Conservation (phyloP, 53 echinoderm and acorn worm genomes). For the Hippasteria phrygiana region DNA sequence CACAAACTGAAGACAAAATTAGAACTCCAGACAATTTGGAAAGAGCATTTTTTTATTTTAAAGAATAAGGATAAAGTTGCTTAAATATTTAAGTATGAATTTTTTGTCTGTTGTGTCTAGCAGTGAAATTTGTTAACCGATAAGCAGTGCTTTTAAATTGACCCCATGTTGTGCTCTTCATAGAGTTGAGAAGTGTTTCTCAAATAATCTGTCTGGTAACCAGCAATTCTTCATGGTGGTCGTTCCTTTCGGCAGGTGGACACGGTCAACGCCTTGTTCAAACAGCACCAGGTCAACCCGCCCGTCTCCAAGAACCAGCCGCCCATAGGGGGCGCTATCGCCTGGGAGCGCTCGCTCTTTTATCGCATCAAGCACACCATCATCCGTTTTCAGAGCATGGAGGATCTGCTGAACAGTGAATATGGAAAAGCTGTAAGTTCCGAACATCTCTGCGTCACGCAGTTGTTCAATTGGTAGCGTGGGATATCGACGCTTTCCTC, state of each 20-base stretch:
- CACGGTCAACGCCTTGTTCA: conserved; percentile 94
- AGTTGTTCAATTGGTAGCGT: neutral
- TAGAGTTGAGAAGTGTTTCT: neutral
- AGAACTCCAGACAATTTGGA: too few relatives aligned
- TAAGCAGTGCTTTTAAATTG: too few relatives aligned
- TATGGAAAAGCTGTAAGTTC: conserved; percentile 96
- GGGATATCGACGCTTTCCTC: too few relatives aligned
- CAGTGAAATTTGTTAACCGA: too few relatives aligned
- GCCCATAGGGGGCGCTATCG: conserved; percentile 93
- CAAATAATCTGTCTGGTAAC: neutral
- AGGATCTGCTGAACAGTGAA: conserved; percentile 95
- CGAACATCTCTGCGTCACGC: neutral
- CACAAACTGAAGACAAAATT: too few relatives aligned
- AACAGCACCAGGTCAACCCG: conserved; percentile 91
- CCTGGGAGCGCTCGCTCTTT: conserved; percentile 98
- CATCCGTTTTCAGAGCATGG: conserved; percentile 96
- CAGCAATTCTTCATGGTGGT: neutral
- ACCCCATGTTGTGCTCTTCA: too few relatives aligned
- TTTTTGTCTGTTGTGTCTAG: too few relatives aligned
- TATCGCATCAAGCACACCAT: conserved; percentile 98
- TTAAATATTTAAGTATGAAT: too few relatives aligned
- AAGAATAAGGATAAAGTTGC: too few relatives aligned
- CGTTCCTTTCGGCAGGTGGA: conserved; percentile 84
- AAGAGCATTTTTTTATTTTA: too few relatives aligned
- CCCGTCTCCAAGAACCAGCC: conserved; percentile 99